Percentiles rank a stretch among this genome's conserved stretches.
Evolutionary conservation across 2,888 invertebrate genomes (phyloP).

Genomic region (Ischnus inquisitorius): DNA sequence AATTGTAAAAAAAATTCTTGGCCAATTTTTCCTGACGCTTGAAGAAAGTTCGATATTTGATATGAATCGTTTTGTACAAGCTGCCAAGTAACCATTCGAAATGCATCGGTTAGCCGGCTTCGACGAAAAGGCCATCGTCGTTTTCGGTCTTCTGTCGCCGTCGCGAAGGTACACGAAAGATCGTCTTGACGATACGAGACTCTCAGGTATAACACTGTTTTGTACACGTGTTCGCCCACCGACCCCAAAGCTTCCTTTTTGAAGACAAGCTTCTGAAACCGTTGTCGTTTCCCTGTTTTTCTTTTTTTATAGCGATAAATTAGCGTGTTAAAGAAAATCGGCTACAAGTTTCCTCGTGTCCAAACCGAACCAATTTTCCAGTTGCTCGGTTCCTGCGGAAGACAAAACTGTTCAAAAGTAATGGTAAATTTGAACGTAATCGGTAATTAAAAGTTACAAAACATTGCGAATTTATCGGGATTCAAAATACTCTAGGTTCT

Average conservation of each 20-base stretch:
- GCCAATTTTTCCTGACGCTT: too few relatives aligned
- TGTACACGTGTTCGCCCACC: conserved; percentile 39
- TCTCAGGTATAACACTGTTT: conserved; percentile 46
- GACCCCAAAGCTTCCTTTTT: not conserved
- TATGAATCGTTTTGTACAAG: not conserved
- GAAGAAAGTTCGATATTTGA: too few relatives aligned
- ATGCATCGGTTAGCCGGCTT: conserved; percentile 44
- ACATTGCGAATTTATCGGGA: too few relatives aligned
- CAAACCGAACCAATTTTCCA: too few relatives aligned
- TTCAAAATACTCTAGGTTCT: too few relatives aligned
- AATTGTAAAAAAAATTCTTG: too few relatives aligned
- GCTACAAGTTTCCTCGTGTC: too few relatives aligned
- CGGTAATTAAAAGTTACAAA: too few relatives aligned
- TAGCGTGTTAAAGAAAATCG: not conserved
- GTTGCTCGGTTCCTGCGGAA: too few relatives aligned
- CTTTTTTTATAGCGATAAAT: conserved; percentile 2
- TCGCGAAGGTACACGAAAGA: conserved; percentile 20
- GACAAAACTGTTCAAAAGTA: too few relatives aligned
- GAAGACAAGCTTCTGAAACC: not conserved
- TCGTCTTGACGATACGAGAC: conserved; percentile 38
- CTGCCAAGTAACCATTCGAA: not conserved
- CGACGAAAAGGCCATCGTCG: conserved; percentile 24
- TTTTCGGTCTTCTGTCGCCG: conserved; percentile 3
- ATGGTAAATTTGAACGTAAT: too few relatives aligned
- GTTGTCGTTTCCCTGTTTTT: not conserved